A percentile compares a stretch with the other conserved stretches of the same genome.
phyloP scores from a whole-genome alignment of 2,797 vertebrate species.

The Coilia nasus region DNA sequence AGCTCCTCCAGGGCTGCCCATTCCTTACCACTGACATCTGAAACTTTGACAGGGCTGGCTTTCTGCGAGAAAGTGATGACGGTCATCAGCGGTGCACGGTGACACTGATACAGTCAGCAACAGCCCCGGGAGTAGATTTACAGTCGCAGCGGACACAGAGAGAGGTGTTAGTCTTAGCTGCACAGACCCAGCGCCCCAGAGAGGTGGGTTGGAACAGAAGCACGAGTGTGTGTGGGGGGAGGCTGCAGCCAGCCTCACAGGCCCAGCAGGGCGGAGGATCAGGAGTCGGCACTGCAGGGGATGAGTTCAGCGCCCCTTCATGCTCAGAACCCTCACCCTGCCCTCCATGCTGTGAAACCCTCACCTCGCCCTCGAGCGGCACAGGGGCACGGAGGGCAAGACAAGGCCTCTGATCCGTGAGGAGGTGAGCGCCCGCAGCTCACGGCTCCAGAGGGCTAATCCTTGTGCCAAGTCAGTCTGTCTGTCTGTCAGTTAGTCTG shows the following conservation, averaged over 20 bases:
- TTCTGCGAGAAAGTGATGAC: neutral
- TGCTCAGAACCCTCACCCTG: too few species aligned
- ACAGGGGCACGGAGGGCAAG: conserved; percentile 48
- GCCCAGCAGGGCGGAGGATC: conserved; percentile 39
- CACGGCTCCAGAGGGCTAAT: neutral
- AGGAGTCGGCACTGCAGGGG: conserved; percentile 58
- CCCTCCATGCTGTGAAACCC: conserved; percentile 61
- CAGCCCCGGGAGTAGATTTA: neutral
- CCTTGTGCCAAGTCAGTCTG: too few species aligned
- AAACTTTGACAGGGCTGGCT: neutral
- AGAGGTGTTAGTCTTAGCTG: neutral
- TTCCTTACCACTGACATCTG: neutral
- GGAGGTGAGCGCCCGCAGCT: conserved; percentile 39
- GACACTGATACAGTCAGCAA: conserved; percentile 16
- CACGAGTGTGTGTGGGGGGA: neutral
- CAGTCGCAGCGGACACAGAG: neutral
- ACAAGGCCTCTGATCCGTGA: conserved; percentile 58
- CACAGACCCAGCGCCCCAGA: neutral
- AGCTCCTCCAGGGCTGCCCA: neutral
- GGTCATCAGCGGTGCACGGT: neutral
- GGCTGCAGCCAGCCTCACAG: neutral
- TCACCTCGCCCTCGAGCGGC: conserved; percentile 60
- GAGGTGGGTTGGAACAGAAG: neutral
- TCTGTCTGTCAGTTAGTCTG: too few species aligned
- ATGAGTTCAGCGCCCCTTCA: conserved; percentile 59